A percentile compares a stretch with the other conserved stretches of the same genome.
phyloP scores from a whole-genome alignment of 1,140 invertebrate genomes.

The Drosophila guanche region DNA sequence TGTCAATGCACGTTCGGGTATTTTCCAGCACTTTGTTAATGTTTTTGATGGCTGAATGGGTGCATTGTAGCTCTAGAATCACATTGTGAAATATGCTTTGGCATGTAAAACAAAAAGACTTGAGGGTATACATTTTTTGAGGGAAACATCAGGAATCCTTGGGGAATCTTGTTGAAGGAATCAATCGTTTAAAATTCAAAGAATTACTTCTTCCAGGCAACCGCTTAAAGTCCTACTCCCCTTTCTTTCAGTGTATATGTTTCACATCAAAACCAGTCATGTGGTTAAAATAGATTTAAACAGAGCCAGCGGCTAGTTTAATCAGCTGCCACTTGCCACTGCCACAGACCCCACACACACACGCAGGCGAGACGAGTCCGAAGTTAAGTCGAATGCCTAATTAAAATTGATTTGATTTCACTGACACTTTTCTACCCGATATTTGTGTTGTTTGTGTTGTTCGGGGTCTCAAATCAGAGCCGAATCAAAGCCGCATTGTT shows the following conservation, averaged over 20 bases:
- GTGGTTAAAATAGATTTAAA: constrained; percentile 64
- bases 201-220: no score
- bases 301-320: constrained; percentile 65
- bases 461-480: constrained; percentile 6
- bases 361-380: constrained; percentile 21
- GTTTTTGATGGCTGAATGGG: not conserved
- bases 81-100: no score
- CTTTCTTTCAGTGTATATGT: constrained; percentile 24
- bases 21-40: constrained; percentile 36
- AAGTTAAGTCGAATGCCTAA: constrained; percentile 66
- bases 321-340: constrained; percentile 77
- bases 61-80: not conserved
- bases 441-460: constrained; percentile 7
- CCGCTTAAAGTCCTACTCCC: no score
- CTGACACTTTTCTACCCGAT: constrained; percentile 71
- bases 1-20: constrained; percentile 63
- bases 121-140: no score
- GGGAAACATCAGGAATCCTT: no score
- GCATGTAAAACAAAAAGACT: no score
- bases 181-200: no score
- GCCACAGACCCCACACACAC: constrained; percentile 49
- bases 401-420: constrained; percentile 82
- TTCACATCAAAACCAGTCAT: constrained; percentile 26
- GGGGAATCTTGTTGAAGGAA: no score
- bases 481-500: constrained; percentile 79